These are phyloP conservation scores for Acronicta leporina DNA, from an alignment of 2,888 invertebrate genomes.

Conservation along the genomic window DNA sequence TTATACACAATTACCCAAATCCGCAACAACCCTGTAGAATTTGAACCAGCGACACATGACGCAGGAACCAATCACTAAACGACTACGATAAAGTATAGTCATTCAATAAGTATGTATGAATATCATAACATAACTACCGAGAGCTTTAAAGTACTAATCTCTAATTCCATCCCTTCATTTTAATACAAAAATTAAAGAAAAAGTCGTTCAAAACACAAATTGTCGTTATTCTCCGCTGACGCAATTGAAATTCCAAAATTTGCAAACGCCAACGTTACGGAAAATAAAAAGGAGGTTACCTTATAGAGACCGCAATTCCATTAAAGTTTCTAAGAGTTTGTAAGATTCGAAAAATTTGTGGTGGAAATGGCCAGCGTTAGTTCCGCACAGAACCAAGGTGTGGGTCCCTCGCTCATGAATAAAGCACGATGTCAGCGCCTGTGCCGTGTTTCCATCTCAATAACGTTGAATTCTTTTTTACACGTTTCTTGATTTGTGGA, in stretches of 20 bases:
- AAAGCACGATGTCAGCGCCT: conserved; percentile 77
- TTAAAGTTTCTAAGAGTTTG: conserved; percentile 64
- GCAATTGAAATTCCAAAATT: conserved; percentile 49
- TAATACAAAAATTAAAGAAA: conserved; percentile 31
- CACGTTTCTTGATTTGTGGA: conserved; percentile 69
- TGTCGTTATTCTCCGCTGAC: conserved; percentile 25
- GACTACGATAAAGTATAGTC: neutral
- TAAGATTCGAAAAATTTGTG: conserved; percentile 71
- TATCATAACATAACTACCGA: conserved; percentile 3
- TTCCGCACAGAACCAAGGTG: conserved; percentile 74
- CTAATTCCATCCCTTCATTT: conserved; percentile 5
- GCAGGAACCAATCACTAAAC: neutral
- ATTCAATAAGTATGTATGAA: neutral
- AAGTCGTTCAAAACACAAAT: conserved; percentile 36
- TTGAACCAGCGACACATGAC: no score
- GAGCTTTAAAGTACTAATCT: conserved; percentile 6
- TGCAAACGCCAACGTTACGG: conserved; percentile 29
- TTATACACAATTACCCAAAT: no score
- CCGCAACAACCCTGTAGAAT: no score
- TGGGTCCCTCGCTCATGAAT: conserved; percentile 74
- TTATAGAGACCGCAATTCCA: conserved; percentile 62
- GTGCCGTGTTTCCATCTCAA: conserved; percentile 74
- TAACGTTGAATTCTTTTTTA: conserved; percentile 70
- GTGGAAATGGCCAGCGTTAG: conserved; percentile 72
- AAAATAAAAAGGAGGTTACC: conserved; percentile 45